Evolutionary conservation across 2,113 vertebrate species (phyloP).

Genomic region (Laticauda laticaudata): DNA sequence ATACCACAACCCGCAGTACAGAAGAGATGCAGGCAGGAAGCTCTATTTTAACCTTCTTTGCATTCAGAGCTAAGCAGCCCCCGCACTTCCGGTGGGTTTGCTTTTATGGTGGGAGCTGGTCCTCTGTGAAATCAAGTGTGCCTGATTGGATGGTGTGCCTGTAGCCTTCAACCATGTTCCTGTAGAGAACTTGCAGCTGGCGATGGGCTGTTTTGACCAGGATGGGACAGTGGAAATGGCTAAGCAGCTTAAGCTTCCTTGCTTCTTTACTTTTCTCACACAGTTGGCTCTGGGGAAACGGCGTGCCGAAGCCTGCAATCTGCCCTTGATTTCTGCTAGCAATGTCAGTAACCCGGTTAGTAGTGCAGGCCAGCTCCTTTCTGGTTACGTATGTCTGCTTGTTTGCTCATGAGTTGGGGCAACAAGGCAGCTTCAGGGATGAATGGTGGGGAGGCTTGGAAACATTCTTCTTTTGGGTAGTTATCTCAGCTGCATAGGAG

Average conservation of each 20-base stretch:
- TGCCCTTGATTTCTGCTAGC: conserved; percentile 59
- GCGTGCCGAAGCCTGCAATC: conserved; percentile 65
- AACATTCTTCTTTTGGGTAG: background rate
- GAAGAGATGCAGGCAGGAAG: conserved; percentile 26
- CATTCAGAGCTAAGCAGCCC: fast-evolving
- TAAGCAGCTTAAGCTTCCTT: conserved; percentile 69
- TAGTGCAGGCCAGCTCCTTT: conserved; percentile 21
- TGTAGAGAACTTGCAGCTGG: background rate
- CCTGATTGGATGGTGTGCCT: background rate
- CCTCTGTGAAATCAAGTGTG: background rate
- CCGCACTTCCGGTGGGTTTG: conserved; percentile 30
- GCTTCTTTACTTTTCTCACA: conserved; percentile 67
- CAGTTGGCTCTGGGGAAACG: conserved; percentile 75
- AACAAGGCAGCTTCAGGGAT: background rate
- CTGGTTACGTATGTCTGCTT: background rate
- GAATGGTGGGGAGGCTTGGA: background rate
- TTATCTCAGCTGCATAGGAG: background rate
- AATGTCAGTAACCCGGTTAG: conserved; percentile 68
- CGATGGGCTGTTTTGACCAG: conserved; percentile 20
- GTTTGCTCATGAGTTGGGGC: fast-evolving
- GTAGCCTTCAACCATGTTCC: conserved; percentile 22
- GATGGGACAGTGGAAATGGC: conserved; percentile 76
- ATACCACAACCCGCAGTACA: conserved; percentile 23
- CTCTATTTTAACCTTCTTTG: background rate
- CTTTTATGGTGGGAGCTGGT: background rate